Evolutionary conservation across 2,113 vertebrate genomes (phyloP).

Genomic region (Brachyistius frenatus): DNA sequence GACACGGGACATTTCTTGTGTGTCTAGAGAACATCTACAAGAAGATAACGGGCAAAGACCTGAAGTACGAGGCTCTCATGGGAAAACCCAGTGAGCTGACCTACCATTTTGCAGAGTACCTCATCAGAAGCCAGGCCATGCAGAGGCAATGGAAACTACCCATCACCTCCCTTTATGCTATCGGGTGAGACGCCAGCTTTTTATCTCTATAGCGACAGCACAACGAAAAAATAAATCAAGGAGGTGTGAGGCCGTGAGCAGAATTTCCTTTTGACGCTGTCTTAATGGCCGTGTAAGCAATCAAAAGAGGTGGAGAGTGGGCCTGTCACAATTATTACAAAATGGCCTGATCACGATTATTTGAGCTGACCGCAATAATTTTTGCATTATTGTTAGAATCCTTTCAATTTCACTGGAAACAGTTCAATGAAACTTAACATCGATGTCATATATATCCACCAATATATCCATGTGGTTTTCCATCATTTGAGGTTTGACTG

Average conservation of each 20-base stretch:
- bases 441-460: too few species aligned
- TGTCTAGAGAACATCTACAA: slow-evolving; percentile 94
- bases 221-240: not conserved
- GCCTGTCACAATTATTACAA: too few species aligned
- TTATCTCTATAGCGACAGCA: not conserved
- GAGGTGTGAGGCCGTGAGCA: not conserved
- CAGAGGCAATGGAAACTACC: slow-evolving; percentile 85
- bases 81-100: slow-evolving; percentile 93
- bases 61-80: slow-evolving; percentile 91
- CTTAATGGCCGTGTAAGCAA: not conserved
- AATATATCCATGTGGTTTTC: too few species aligned
- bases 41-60: slow-evolving; percentile 91
- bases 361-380: too few species aligned
- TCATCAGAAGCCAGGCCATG: slow-evolving; percentile 87
- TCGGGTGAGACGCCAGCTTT: slow-evolving; percentile 84
- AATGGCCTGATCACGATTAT: too few species aligned
- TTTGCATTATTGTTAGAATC: too few species aligned
- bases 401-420: too few species aligned
- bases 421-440: too few species aligned
- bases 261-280: not conserved
- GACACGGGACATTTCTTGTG: slow-evolving; percentile 92
- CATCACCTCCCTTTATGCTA: slow-evolving; percentile 89
- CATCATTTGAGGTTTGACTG: too few species aligned
- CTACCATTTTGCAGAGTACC: slow-evolving; percentile 91
- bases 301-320: not conserved